phyloP scores from a whole-genome alignment of 2,797 vertebrate species.

The Epinephelus coioides region DNA sequence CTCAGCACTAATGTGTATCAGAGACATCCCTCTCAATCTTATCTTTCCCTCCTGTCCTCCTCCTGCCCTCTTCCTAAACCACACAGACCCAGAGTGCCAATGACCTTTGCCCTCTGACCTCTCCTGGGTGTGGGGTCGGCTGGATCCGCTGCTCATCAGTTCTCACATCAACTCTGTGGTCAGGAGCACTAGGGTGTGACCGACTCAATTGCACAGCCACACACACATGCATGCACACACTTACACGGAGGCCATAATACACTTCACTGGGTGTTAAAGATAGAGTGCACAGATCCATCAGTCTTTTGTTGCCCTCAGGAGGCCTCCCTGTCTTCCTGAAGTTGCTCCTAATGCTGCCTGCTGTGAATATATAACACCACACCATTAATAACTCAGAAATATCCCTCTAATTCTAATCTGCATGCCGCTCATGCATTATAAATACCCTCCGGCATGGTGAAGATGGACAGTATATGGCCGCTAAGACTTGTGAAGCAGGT shows the following conservation, averaged over 20 bases:
- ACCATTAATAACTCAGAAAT: constrained; percentile 71
- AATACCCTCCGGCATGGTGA: constrained; percentile 42
- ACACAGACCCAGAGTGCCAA: constrained; percentile 39
- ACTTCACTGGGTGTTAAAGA: constrained; percentile 50
- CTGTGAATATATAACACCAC: constrained; percentile 69
- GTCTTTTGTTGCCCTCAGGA: constrained; percentile 56
- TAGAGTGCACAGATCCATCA: constrained; percentile 57
- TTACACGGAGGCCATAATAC: constrained; percentile 13
- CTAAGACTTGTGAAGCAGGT: constrained; percentile 66
- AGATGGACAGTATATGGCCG: constrained; percentile 67
- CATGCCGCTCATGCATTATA: constrained; percentile 71
- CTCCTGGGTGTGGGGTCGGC: constrained; percentile 48
- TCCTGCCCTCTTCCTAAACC: constrained; percentile 22
- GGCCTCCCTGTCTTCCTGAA: constrained; percentile 51
- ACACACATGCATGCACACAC: neutral
- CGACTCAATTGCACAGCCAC: constrained; percentile 13
- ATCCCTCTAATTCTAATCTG: constrained; percentile 75
- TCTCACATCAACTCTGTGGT: constrained; percentile 43
- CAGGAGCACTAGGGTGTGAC: constrained; percentile 47
- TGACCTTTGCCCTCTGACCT: constrained; percentile 68
- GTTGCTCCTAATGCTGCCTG: constrained; percentile 53
- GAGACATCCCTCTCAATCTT: constrained; percentile 33
- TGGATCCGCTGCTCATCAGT: constrained; percentile 63
- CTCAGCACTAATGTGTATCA: constrained; percentile 7
- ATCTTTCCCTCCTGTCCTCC: constrained; percentile 17